Conservation (phyloP, 1,140 invertebrate species). For the Drosophila rhopaloa region DNA sequence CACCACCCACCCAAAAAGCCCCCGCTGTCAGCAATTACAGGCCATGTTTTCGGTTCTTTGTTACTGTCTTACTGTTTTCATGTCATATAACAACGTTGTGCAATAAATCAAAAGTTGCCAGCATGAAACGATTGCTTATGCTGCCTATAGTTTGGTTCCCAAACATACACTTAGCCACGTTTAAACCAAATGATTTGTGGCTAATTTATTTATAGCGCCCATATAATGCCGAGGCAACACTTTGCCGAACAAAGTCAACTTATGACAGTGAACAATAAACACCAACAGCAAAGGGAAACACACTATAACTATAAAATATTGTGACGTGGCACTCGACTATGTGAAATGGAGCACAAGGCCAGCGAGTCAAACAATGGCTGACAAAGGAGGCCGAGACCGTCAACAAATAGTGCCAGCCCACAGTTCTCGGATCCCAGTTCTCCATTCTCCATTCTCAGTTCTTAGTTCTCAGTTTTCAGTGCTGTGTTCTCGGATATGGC, state of each 20-base stretch:
- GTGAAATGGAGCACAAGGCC: slow-evolving; percentile 68
- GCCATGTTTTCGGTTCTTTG: slow-evolving; percentile 39
- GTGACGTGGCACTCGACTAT: slow-evolving; percentile 21
- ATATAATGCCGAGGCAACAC: slow-evolving; percentile 27
- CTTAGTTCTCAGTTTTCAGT: not conserved
- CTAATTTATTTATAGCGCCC: slow-evolving; percentile 29
- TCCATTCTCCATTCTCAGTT: not conserved
- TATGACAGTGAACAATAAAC: slow-evolving; percentile 43
- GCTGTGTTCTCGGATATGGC: slow-evolving; percentile 4
- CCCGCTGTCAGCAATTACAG: slow-evolving; percentile 46
- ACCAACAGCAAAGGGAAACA: slow-evolving; percentile 20
- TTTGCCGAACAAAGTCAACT: slow-evolving; percentile 27
- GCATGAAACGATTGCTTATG: slow-evolving; percentile 59
- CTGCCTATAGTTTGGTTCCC: slow-evolving; percentile 29
- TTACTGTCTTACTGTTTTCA: slow-evolving; percentile 38
- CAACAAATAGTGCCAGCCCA: slow-evolving; percentile 31
- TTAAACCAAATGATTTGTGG: slow-evolving; percentile 36
- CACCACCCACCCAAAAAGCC: not conserved
- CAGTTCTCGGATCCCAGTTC: slow-evolving; percentile 3
- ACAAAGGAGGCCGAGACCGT: slow-evolving; percentile 52
- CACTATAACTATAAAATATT: slow-evolving; percentile 44
- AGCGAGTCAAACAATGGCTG: slow-evolving; percentile 61
- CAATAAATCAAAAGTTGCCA: slow-evolving; percentile 71
- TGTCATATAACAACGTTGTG: slow-evolving; percentile 61
- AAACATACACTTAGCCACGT: slow-evolving; percentile 17